phyloP scores from a whole-genome alignment of 2,797 vertebrate genomes.

The Semaprochilodus insignis region DNA sequence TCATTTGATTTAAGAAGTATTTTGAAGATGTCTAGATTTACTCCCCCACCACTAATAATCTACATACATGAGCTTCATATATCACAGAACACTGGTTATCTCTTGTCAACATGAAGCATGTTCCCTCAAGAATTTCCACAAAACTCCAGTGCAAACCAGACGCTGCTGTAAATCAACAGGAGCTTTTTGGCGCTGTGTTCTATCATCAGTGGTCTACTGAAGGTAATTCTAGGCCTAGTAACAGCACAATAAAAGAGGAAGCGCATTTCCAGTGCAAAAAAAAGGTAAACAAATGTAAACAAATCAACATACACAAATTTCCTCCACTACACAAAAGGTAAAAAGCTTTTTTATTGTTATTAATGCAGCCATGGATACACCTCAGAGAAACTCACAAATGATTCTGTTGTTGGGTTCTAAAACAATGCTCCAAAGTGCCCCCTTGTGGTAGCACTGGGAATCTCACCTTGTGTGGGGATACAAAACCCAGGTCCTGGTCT shows the following conservation, averaged over 20 bases:
- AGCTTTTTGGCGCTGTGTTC: background rate
- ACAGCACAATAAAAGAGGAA: background rate
- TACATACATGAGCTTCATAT: conserved; percentile 41
- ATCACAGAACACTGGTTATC: conserved; percentile 55
- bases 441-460: background rate
- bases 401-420: background rate
- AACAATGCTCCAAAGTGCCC: background rate
- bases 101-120: conserved; percentile 48
- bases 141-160: conserved; percentile 11
- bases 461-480: background rate
- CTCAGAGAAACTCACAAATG: background rate
- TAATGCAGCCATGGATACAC: background rate
- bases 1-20: conserved; percentile 2
- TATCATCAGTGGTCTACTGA: background rate
- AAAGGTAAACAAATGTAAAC: background rate
- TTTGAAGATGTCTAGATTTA: conserved; percentile 4
- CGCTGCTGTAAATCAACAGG: conserved; percentile 40
- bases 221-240: background rate
- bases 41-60: background rate
- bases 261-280: background rate
- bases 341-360: background rate
- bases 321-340: background rate
- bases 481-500: no score
- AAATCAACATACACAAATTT: background rate
- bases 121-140: conserved; percentile 33